phyloP scores from a whole-genome alignment of 2,888 invertebrate species.

The Panorpa germanica region DNA sequence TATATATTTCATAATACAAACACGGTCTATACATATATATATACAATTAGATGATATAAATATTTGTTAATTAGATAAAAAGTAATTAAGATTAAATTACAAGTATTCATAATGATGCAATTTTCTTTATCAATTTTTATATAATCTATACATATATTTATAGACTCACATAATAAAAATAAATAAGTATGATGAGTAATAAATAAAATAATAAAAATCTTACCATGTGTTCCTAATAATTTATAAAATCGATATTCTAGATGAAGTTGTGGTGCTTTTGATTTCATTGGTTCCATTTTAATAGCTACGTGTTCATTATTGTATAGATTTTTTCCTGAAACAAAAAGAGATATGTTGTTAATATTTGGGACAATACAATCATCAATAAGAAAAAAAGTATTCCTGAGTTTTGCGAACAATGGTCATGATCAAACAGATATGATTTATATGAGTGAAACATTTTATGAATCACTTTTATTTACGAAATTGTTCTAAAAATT shows the following conservation, averaged over 20 bases:
- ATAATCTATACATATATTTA: not conserved
- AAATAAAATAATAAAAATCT: slow-evolving; percentile 21
- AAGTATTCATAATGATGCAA: not conserved
- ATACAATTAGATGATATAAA: no score
- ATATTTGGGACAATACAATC: slow-evolving; percentile 6
- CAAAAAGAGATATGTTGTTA: slow-evolving; percentile 19
- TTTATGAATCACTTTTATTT: no score
- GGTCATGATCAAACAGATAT: no score
- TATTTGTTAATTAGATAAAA: no score
- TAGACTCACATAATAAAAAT: slow-evolving; percentile 9
- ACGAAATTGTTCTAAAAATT: no score
- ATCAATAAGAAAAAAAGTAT: slow-evolving; percentile 4
- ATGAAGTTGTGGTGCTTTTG: slow-evolving; percentile 98
- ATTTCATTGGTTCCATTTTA: slow-evolving; percentile 99
- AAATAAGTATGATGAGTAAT: slow-evolving; percentile 11
- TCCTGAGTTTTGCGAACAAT: no score
- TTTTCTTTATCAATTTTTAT: not conserved
- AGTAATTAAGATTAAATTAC: not conserved
- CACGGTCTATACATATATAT: no score
- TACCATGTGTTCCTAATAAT: slow-evolving; percentile 93
- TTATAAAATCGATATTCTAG: slow-evolving; percentile 99
- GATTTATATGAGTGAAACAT: no score
- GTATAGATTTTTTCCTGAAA: slow-evolving; percentile 96
- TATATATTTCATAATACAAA: no score
- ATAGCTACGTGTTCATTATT: slow-evolving; percentile 99